These are phyloP conservation scores for Busseola fusca DNA, from an alignment of 2,888 invertebrate genomes.

Conservation along the genomic window DNA sequence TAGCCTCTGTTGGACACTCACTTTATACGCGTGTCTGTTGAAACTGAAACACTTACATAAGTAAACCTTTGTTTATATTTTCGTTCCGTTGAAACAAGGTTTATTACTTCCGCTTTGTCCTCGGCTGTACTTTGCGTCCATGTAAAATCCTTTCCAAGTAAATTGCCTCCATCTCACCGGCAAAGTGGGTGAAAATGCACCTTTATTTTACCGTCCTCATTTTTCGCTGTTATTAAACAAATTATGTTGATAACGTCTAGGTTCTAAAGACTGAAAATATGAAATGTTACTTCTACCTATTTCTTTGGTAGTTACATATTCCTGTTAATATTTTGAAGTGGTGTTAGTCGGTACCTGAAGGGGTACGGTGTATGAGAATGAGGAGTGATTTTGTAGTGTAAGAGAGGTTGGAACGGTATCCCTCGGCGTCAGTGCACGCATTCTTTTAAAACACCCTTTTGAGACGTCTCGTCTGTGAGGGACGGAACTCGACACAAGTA, in stretches of 20 bases:
- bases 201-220: conserved; percentile 67
- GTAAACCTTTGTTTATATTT: conserved; percentile 73
- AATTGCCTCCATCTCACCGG: conserved; percentile 75
- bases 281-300: conserved; percentile 45
- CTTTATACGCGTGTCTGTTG: conserved; percentile 45
- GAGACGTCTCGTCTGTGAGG: conserved; percentile 80
- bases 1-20: conserved; percentile 28
- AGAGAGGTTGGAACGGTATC: conserved; percentile 71
- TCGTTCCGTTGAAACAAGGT: conserved; percentile 75
- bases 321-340: conserved; percentile 61
- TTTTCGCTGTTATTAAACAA: conserved; percentile 64
- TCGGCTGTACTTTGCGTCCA: conserved; percentile 69
- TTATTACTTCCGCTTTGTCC: conserved; percentile 81
- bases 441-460: conserved; percentile 83
- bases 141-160: conserved; percentile 77
- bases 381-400: conserved; percentile 75
- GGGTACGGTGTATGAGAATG: conserved; percentile 68
- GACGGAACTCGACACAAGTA: conserved; percentile 67
- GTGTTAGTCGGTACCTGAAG: conserved; percentile 60
- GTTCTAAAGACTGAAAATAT: conserved; percentile 52
- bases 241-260: conserved; percentile 59
- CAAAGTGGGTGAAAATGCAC: conserved; percentile 74
- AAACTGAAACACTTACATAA: conserved; percentile 54
- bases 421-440: conserved; percentile 75
- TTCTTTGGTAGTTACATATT: conserved; percentile 44